Conservation (phyloP, 2,888 invertebrate genomes). For the Augochlorella aurata region DNA sequence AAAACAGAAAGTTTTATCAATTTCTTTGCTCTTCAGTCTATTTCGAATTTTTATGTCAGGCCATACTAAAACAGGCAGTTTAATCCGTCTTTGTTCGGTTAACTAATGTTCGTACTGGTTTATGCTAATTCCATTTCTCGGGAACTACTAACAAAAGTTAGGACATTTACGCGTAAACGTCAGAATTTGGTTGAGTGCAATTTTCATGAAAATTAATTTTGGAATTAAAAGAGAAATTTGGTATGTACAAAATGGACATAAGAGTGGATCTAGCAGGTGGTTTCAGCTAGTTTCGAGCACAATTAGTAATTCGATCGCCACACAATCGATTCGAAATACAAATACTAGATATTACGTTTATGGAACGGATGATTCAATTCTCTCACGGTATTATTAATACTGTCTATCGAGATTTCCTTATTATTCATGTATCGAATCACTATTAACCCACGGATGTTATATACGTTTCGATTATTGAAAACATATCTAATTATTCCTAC, state of each 20-base stretch:
- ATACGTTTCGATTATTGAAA: neutral
- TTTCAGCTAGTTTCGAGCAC: neutral
- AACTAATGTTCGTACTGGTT: too few species aligned
- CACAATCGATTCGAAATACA: neutral
- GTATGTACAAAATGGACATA: neutral
- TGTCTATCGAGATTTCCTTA: neutral
- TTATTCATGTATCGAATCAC: neutral
- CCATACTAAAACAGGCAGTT: too few species aligned
- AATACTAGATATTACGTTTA: neutral
- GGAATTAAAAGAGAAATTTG: neutral
- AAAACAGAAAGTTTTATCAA: too few species aligned
- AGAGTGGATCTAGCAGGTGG: neutral
- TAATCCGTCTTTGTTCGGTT: too few species aligned
- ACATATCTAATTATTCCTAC: neutral
- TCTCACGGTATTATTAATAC: neutral
- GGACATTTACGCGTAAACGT: too few species aligned
- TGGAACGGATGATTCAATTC: neutral
- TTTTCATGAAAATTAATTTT: neutral
- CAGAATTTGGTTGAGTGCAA: too few species aligned
- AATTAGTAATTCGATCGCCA: neutral
- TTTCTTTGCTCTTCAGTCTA: too few species aligned
- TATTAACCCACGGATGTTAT: neutral
- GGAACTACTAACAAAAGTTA: too few species aligned
- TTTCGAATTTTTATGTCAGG: too few species aligned
- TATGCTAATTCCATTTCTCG: too few species aligned